Percentiles rank a stretch among this genome's conserved stretches.
Evolutionary conservation across 1,140 invertebrate genomes (phyloP).

Genomic region (Megalonaias nervosa): DNA sequence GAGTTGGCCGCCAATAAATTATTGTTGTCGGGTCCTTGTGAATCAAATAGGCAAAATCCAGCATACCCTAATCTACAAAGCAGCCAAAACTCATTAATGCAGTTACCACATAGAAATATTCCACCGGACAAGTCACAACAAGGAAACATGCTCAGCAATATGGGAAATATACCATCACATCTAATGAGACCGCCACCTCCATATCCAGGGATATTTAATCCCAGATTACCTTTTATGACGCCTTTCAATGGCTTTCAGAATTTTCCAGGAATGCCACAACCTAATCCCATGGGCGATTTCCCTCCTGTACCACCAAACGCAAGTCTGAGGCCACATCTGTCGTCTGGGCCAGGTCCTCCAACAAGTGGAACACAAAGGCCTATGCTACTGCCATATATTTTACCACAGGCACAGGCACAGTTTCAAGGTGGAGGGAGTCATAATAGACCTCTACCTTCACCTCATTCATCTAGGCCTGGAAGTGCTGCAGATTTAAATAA

Average conservation of each 20-base stretch:
- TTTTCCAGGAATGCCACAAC: slow-evolving; percentile 16
- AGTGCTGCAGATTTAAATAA: slow-evolving; percentile 12
- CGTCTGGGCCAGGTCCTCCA: slow-evolving; percentile 2
- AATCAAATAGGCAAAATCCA: too few relatives aligned
- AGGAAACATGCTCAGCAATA: too few relatives aligned
- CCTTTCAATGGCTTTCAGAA: too few relatives aligned
- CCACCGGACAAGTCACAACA: too few relatives aligned
- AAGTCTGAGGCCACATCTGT: neutral
- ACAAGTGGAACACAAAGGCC: slow-evolving; percentile 1
- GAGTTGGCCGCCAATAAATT: slow-evolving; percentile 38
- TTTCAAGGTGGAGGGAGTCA: neutral
- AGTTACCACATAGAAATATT: too few relatives aligned
- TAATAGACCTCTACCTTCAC: slow-evolving; percentile 11
- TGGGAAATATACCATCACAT: too few relatives aligned
- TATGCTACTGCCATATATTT: neutral
- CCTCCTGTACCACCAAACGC: slow-evolving; percentile 1
- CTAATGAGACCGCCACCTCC: too few relatives aligned
- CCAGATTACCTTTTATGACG: too few relatives aligned
- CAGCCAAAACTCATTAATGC: too few relatives aligned
- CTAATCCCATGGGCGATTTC: slow-evolving; percentile 11
- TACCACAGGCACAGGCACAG: neutral
- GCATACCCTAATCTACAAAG: too few relatives aligned
- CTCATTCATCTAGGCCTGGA: slow-evolving; percentile 36
- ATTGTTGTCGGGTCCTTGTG: too few relatives aligned
- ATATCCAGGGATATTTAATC: too few relatives aligned